Conservation (phyloP, 2,113 vertebrate species). For the cat (Felis catus) region DNA sequence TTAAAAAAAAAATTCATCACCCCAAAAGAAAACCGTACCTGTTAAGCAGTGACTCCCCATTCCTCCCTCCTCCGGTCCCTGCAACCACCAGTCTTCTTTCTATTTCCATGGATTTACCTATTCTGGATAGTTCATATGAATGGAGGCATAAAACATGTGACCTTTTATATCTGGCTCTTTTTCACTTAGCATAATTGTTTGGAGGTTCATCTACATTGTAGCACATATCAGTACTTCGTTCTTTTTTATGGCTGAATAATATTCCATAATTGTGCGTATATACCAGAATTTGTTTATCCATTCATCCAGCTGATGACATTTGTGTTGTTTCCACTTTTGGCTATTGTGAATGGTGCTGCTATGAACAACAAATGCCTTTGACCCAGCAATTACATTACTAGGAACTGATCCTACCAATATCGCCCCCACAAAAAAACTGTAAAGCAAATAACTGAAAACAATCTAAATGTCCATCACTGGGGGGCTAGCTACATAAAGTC, state of each 20-base stretch:
- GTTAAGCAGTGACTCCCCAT: neutral
- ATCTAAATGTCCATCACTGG: neutral
- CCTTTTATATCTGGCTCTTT: neutral
- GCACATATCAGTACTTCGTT: neutral
- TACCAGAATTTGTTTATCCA: neutral
- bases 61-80: neutral
- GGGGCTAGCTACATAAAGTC: neutral
- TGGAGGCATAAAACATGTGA: neutral
- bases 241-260: neutral
- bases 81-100: neutral
- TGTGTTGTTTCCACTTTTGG: neutral
- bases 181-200: neutral
- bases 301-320: neutral
- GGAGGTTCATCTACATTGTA: neutral
- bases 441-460: neutral
- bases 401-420: neutral
- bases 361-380: neutral
- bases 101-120: neutral
- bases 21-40: neutral
- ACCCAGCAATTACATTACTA: neutral
- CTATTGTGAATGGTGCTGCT: neutral
- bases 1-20: too few relatives aligned
- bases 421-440: neutral
- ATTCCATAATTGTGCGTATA: neutral
- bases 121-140: neutral